These are phyloP conservation scores for Artibeus jamaicensis DNA, from an alignment of 2,797 vertebrate genomes.

Conservation along the genomic window DNA sequence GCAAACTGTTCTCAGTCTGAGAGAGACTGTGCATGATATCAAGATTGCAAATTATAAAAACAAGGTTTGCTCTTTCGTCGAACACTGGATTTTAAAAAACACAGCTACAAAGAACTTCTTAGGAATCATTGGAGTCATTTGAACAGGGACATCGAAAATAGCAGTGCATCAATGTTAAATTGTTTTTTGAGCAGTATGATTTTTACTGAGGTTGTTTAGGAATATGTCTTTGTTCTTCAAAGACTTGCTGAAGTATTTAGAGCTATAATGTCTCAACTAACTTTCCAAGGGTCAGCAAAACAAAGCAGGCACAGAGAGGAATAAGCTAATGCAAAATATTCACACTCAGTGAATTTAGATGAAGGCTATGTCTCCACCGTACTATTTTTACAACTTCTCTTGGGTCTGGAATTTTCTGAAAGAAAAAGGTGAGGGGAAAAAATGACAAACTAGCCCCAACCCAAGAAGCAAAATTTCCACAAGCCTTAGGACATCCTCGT, in stretches of 20 bases:
- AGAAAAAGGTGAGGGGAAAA: background rate
- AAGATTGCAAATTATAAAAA: background rate
- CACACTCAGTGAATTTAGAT: background rate
- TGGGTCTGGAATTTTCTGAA: background rate
- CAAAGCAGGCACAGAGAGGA: background rate
- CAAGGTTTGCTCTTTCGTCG: background rate
- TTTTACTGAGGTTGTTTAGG: background rate
- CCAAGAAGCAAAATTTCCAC: background rate
- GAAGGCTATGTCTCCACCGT: background rate
- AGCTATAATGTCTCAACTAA: background rate
- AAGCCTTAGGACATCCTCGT: background rate
- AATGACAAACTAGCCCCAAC: background rate
- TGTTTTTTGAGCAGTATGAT: background rate
- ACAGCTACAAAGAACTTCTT: background rate
- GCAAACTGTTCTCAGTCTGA: conserved; percentile 17
- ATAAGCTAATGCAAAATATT: background rate
- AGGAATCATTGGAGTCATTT: background rate
- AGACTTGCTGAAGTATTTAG: background rate
- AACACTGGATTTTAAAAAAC: background rate
- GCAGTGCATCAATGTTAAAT: background rate
- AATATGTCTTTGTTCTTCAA: background rate
- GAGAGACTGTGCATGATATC: background rate
- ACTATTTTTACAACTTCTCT: background rate
- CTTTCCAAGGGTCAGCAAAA: background rate
- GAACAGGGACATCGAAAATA: background rate